A percentile compares a stretch with the other conserved stretches of the same genome.
Conservation (phyloP, 2,113 vertebrate species). For the Neodon shergylaensis region DNA sequence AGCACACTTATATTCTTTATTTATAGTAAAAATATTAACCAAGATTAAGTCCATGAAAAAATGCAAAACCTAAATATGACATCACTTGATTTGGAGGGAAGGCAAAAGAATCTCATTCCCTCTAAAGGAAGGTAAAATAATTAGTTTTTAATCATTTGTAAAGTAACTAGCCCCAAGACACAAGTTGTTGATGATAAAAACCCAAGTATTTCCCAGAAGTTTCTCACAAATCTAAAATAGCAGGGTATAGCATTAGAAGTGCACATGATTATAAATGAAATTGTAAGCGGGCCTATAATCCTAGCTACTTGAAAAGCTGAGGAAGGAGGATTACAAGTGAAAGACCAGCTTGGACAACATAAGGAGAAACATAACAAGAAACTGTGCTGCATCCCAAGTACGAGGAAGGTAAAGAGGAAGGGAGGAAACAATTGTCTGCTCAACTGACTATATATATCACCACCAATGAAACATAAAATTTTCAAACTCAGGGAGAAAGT, state of each 20-base stretch:
- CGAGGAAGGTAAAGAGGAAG: neutral
- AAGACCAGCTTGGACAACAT: neutral
- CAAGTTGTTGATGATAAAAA: slow-evolving; percentile 23
- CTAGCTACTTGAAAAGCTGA: neutral
- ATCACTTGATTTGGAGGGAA: neutral
- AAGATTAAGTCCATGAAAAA: slow-evolving; percentile 19
- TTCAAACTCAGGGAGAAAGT: neutral
- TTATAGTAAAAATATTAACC: slow-evolving; percentile 9
- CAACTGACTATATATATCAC: neutral
- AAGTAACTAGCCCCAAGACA: neutral
- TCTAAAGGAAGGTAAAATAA: slow-evolving; percentile 1
- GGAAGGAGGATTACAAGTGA: neutral
- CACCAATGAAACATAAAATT: neutral
- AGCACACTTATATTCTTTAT: neutral
- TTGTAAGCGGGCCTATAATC: neutral
- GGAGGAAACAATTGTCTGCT: neutral
- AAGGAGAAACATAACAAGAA: neutral
- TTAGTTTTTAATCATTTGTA: neutral
- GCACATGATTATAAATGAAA: neutral
- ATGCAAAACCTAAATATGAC: neutral
- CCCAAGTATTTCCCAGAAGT: neutral
- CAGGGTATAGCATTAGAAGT: slow-evolving; percentile 38
- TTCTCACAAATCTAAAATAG: neutral
- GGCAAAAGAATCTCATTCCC: neutral
- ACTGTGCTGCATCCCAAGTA: neutral